Percentiles rank a stretch among this genome's conserved stretches.
These are phyloP conservation scores for Noctuana brunneofusca DNA, from an alignment of 2,888 invertebrate genomes.

Conservation along the genomic window DNA sequence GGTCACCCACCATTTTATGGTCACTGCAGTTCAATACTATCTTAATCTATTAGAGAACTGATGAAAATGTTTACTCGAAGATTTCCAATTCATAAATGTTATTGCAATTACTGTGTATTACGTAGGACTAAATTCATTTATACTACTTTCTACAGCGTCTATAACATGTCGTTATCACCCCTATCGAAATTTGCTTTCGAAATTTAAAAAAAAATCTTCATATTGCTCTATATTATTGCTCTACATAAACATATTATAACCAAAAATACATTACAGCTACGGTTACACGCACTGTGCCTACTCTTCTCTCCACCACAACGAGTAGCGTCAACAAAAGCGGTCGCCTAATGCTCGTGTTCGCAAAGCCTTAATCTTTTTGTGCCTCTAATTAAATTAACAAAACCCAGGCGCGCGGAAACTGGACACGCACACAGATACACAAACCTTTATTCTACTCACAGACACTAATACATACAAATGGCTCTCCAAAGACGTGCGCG, in stretches of 20 bases:
- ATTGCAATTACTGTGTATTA: too few relatives aligned
- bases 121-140: too few relatives aligned
- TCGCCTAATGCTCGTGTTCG: conserved; percentile 76
- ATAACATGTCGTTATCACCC: too few relatives aligned
- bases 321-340: conserved; percentile 70
- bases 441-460: conserved; percentile 41
- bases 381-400: conserved; percentile 83
- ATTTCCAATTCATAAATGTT: too few relatives aligned
- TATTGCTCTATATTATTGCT: background rate
- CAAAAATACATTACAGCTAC: conserved; percentile 22
- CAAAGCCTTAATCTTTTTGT: conserved; percentile 81
- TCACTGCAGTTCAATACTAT: background rate
- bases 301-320: conserved; percentile 39
- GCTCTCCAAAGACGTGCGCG: conserved; percentile 43
- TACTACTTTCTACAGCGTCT: too few relatives aligned
- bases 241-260: background rate
- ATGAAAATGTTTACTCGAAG: too few relatives aligned
- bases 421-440: conserved; percentile 67
- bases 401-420: conserved; percentile 81
- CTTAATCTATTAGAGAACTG: too few relatives aligned
- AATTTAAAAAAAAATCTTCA: too few relatives aligned
- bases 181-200: too few relatives aligned
- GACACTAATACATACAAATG: conserved; percentile 48
- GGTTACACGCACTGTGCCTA: conserved; percentile 11
- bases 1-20: background rate